Evolutionary conservation across 2,797 vertebrate genomes (phyloP).

Genomic region (Parotocinclus haroldoi): DNA sequence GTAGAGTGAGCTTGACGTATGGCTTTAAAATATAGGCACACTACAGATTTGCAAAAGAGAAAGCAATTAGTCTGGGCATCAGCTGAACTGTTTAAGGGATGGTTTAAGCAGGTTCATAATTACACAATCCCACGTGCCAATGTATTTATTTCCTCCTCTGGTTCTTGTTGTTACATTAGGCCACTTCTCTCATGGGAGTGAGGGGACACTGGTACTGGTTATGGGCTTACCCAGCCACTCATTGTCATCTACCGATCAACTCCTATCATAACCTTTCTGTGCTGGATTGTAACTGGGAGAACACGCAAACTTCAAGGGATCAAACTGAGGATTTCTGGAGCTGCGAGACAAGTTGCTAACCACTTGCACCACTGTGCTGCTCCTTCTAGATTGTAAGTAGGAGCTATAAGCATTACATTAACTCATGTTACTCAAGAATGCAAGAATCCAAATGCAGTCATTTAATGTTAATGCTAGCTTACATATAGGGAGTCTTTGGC

Average conservation of each 20-base stretch:
- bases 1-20: constrained; percentile 67
- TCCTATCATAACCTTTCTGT: too few species aligned
- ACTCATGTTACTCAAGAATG: neutral
- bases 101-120: constrained; percentile 61
- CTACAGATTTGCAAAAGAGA: constrained; percentile 52
- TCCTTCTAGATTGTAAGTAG: too few species aligned
- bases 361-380: too few species aligned
- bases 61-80: constrained; percentile 61
- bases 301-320: too few species aligned
- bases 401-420: neutral
- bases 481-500: neutral
- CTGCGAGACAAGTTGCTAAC: too few species aligned
- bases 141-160: constrained; percentile 22
- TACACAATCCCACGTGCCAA: constrained; percentile 61
- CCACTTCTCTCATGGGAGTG: constrained; percentile 1
- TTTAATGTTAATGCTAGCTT: constrained; percentile 31
- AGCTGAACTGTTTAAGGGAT: constrained; percentile 57
- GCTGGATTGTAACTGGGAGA: too few species aligned
- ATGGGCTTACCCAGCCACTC: neutral
- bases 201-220: constrained; percentile 5
- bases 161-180: neutral
- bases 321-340: too few species aligned
- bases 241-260: neutral
- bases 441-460: constrained; percentile 24
- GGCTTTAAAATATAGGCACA: constrained; percentile 63